Base-by-base conservation (phyloP, 2,797 vertebrate genomes). In the Cyprinodon diabolis region DNA sequence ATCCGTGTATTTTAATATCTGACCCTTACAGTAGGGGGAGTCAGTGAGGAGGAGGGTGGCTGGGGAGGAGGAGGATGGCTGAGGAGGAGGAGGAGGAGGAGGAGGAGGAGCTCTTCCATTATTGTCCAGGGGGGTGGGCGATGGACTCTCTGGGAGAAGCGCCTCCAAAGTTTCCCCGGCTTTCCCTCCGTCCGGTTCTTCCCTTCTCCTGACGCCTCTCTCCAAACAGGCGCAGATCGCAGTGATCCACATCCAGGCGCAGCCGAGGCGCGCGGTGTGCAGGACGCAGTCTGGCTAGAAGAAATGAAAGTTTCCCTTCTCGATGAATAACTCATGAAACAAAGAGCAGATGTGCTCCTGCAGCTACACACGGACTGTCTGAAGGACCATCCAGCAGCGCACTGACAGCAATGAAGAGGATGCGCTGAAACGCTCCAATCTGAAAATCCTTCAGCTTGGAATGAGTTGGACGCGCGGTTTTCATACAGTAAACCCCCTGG, bases 271-370 rank as follows among this genome's bases (percentile, higher is more conserved):
- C 63, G 47, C n/a, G 54, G 12, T 14, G 56, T 62, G 55, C 23
- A 43, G 66, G 1, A 17, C 0, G 8, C 40, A 30, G 56, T 54
- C 7, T 30, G 14, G n/a, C 4, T 14, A 10, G n/a, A 1, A 80
- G 63, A 70, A 62, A 68, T 69, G 23, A 23, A 68, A 70, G 63
- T 60, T 62, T 69, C 71, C 86, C 65, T 87, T 79, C 84, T 56
- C 86, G 86, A 86, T 43, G 47, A 74, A 82, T 30, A 75, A 80
- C 77, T 55, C 79, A 63, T 81, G 90, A 94, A 91, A 96, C 95
- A 95, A 96, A 96, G 95, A 90, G 88, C 84, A 48, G 52, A 2
- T 43, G 48, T 19, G 1, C 62, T 58, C 11, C 73, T 68, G 77
- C 43, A 75, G 82, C 77, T 57, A n/a, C 79, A 12, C 74, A 54